Evolutionary conservation across 2,113 vertebrate species (phyloP).

Genomic region (Haplochromis burtoni): DNA sequence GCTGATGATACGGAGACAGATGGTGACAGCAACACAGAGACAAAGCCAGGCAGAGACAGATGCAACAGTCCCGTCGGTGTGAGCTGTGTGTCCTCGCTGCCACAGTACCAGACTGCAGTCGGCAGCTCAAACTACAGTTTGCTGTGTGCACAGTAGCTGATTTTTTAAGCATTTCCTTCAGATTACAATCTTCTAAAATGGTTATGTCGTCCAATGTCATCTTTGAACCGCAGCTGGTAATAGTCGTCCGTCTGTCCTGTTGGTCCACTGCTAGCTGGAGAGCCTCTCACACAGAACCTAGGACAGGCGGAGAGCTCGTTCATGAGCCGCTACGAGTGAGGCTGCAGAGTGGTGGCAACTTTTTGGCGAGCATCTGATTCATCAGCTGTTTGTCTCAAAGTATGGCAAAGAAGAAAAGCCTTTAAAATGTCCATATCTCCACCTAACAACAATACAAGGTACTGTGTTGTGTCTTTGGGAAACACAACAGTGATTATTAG

Average conservation of each 20-base stretch:
- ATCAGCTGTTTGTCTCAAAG: background rate
- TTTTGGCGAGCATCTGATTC: fast-evolving
- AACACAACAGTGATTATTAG: background rate
- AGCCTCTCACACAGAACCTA: background rate
- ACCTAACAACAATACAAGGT: background rate
- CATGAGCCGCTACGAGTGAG: background rate
- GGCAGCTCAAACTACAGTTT: background rate
- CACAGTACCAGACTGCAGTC: background rate
- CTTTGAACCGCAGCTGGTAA: background rate
- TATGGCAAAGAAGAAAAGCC: background rate
- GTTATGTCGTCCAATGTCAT: background rate
- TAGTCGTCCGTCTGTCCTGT: background rate
- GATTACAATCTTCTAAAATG: background rate
- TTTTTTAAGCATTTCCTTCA: background rate
- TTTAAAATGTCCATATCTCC: background rate
- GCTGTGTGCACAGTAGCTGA: background rate
- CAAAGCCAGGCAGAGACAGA: background rate
- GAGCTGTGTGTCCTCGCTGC: background rate
- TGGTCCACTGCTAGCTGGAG: background rate
- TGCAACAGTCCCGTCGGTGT: background rate
- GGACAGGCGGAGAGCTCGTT: fast-evolving
- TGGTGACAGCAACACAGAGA: background rate
- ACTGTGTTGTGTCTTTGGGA: background rate
- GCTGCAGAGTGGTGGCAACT: background rate
- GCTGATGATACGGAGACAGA: background rate